phyloP scores from a whole-genome alignment of 2,888 invertebrate species.

The Polia nebulosa region DNA sequence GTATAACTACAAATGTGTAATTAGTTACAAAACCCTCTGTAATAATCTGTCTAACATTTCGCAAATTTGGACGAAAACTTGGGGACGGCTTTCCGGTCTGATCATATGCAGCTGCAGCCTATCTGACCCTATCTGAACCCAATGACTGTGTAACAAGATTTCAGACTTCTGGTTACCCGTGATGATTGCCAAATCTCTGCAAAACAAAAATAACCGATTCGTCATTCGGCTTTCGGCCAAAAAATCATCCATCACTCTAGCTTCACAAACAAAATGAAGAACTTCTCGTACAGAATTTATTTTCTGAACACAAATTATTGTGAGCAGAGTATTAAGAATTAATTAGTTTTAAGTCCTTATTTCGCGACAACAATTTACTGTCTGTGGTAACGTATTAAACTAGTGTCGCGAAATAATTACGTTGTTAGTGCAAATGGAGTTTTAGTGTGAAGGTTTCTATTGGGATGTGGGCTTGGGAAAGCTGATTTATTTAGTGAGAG shows the following conservation, averaged over 20 bases:
- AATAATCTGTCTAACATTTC: too few species aligned
- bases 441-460: slow-evolving; percentile 30
- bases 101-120: too few species aligned
- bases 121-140: too few species aligned
- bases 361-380: slow-evolving; percentile 41
- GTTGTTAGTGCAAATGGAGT: slow-evolving; percentile 43
- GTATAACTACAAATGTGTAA: too few species aligned
- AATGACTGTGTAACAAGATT: too few species aligned
- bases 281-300: slow-evolving; percentile 39
- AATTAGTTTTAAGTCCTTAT: slow-evolving; percentile 56
- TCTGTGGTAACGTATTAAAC: slow-evolving; percentile 33
- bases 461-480: not conserved
- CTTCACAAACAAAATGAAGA: slow-evolving; percentile 25
- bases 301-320: slow-evolving; percentile 32
- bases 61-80: too few species aligned
- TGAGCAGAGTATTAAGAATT: slow-evolving; percentile 46
- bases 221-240: slow-evolving; percentile 17
- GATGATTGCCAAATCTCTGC: too few species aligned
- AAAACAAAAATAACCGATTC: not conserved
- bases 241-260: slow-evolving; percentile 13
- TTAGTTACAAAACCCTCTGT: too few species aligned
- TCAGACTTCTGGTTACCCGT: too few species aligned
- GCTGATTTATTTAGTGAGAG: slow-evolving; percentile 2
- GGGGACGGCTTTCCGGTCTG: too few species aligned
- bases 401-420: slow-evolving; percentile 51